Conservation (phyloP, 1,140 invertebrate genomes). For the Globodera ellingtonae region DNA sequence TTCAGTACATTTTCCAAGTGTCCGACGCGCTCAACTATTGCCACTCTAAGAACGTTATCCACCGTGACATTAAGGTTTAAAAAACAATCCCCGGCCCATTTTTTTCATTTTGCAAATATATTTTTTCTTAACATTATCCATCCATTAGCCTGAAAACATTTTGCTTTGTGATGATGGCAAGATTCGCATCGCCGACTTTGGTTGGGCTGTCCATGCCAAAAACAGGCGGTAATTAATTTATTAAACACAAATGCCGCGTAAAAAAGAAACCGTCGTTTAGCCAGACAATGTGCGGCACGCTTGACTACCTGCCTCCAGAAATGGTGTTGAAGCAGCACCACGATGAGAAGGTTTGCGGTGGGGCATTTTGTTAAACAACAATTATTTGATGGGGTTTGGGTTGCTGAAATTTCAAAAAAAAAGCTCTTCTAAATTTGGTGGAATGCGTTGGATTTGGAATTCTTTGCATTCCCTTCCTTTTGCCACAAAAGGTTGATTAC, state of each 20-base stretch:
- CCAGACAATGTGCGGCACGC: conserved; percentile 71
- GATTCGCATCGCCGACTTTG: conserved; percentile 69
- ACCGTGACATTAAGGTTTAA: conserved; percentile 70
- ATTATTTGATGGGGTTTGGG: background rate
- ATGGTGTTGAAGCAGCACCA: conserved; percentile 70
- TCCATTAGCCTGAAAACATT: conserved; percentile 59
- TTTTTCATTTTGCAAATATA: conserved; percentile 17
- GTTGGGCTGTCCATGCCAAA: conserved; percentile 68
- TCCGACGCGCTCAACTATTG: conserved; percentile 87
- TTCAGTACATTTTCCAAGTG: conserved; percentile 68
- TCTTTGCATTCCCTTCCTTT: background rate
- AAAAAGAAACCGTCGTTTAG: conserved; percentile 20
- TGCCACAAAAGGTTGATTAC: conserved; percentile 43
- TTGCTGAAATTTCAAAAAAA: background rate
- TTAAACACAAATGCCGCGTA: background rate
- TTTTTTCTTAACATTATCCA: background rate
- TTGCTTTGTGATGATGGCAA: conserved; percentile 65
- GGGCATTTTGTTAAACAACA: background rate
- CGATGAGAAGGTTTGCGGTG: conserved; percentile 36
- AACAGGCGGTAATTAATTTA: conserved; percentile 40
- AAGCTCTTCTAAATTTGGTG: background rate
- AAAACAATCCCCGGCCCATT: background rate
- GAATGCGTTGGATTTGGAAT: background rate
- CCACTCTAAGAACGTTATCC: conserved; percentile 90
- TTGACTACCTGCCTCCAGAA: conserved; percentile 90